These are phyloP conservation scores for Gobio gobio DNA, from an alignment of 2,113 vertebrate species.

Conservation along the genomic window DNA sequence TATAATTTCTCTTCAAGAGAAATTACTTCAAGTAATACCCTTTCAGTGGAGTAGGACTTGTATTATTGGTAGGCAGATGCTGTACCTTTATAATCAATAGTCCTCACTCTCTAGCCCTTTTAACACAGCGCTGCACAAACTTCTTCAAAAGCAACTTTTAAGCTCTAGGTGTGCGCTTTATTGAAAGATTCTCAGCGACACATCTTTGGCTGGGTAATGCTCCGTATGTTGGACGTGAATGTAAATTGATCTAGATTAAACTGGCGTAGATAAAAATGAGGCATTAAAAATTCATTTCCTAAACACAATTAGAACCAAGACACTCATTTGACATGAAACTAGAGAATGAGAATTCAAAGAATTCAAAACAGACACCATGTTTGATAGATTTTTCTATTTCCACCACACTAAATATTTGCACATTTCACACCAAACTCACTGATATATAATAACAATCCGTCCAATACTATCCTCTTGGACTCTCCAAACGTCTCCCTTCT, in stretches of 20 bases:
- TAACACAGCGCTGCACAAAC: too few relatives aligned
- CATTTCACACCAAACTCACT: slow-evolving; percentile 3
- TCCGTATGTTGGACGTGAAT: neutral
- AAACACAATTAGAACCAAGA: neutral
- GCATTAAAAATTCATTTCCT: neutral
- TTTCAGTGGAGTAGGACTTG: neutral
- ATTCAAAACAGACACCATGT: neutral
- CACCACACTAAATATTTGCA: neutral
- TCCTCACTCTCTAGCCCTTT: neutral
- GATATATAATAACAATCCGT: slow-evolving; percentile 27
- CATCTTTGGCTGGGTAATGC: neutral
- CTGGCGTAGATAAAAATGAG: neutral
- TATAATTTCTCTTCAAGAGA: neutral
- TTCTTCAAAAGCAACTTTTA: neutral
- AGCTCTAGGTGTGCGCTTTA: neutral
- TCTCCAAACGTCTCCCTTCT: neutral
- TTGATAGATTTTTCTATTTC: neutral
- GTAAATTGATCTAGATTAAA: neutral
- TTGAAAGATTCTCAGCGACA: neutral
- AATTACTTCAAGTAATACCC: neutral
- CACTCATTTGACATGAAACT: neutral
- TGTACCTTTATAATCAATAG: slow-evolving; percentile 19
- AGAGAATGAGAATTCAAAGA: neutral
- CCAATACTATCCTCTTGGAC: slow-evolving; percentile 27
- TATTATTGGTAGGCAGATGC: neutral